Conservation (phyloP, 2,797 vertebrate genomes). For the Lagocephalus sceleratus region DNA sequence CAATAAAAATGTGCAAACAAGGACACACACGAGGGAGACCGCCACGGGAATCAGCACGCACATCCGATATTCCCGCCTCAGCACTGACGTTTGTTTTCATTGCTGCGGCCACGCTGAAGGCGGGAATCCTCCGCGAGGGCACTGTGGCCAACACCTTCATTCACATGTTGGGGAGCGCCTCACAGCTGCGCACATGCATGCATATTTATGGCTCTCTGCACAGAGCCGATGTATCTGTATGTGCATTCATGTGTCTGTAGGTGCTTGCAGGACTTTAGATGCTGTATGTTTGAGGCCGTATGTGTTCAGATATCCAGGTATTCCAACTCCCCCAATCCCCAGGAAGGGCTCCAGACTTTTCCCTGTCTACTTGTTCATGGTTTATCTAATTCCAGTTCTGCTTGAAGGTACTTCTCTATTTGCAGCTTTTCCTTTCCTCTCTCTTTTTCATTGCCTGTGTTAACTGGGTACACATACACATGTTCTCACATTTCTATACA, state of each 20-base stretch:
- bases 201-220: constrained; percentile 16
- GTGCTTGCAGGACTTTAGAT: constrained; percentile 18
- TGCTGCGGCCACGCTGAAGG: constrained; percentile 28
- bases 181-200: constrained; percentile 11
- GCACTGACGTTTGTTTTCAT: constrained; percentile 38
- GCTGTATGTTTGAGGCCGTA: constrained; percentile 22
- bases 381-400: constrained; percentile 48
- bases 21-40: neutral
- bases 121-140: constrained; percentile 22
- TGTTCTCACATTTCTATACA: no score
- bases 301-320: constrained; percentile 36
- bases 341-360: no score
- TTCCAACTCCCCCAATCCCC: constrained; percentile 28
- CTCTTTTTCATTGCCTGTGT: neutral
- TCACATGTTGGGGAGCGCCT: no score
- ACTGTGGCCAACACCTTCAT: constrained; percentile 11
- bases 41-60: constrained; percentile 28
- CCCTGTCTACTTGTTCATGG: no score
- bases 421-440: constrained; percentile 9
- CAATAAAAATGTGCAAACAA: neutral
- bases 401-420: constrained; percentile 54
- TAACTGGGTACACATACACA: no score
- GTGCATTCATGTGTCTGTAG: constrained; percentile 28
- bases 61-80: constrained; percentile 35
- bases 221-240: constrained; percentile 17